These are phyloP conservation scores for Drosophila busckii DNA, from an alignment of 1,140 invertebrate genomes.

Conservation along the genomic window DNA sequence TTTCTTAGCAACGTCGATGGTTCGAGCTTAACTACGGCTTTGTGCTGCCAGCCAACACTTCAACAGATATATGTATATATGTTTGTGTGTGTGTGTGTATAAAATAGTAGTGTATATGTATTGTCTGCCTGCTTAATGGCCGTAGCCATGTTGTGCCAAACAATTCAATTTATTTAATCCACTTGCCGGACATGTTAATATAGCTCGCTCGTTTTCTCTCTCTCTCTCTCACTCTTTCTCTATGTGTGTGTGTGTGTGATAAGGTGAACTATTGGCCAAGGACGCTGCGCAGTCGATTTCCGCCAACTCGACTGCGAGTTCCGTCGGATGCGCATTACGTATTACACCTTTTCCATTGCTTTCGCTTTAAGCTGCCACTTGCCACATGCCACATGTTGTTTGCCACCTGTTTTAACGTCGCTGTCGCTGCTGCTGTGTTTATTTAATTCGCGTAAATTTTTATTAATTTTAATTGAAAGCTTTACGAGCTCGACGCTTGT, in stretches of 20 bases:
- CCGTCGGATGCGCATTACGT: slow-evolving; percentile 40
- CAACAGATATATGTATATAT: not conserved
- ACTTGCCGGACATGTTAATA: slow-evolving; percentile 53
- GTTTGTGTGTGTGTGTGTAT: not conserved
- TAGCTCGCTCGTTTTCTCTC: slow-evolving; percentile 6
- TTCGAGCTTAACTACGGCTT: too few species aligned
- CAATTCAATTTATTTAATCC: slow-evolving; percentile 74
- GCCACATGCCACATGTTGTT: not conserved
- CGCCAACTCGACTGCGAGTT: too few species aligned
- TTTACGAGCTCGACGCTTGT: slow-evolving; percentile 60
- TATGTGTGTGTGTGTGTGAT: too few species aligned
- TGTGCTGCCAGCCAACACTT: too few species aligned
- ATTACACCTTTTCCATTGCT: not conserved
- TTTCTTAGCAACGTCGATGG: too few species aligned
- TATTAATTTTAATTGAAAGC: slow-evolving; percentile 77
- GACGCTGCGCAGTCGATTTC: slow-evolving; percentile 2
- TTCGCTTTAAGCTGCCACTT: not conserved
- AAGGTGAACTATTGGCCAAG: too few species aligned
- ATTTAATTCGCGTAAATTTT: slow-evolving; percentile 74
- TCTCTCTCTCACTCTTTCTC: not conserved
- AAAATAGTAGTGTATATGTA: not conserved
- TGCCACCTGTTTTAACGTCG: not conserved
- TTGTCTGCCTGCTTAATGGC: slow-evolving; percentile 39
- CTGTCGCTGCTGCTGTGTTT: slow-evolving; percentile 39
- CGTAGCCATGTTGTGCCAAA: slow-evolving; percentile 45